Evolutionary conservation across 2,888 invertebrate genomes (phyloP), one percentile per base, ranked within the genome.

Genomic region (Agrochola litura): DNA sequence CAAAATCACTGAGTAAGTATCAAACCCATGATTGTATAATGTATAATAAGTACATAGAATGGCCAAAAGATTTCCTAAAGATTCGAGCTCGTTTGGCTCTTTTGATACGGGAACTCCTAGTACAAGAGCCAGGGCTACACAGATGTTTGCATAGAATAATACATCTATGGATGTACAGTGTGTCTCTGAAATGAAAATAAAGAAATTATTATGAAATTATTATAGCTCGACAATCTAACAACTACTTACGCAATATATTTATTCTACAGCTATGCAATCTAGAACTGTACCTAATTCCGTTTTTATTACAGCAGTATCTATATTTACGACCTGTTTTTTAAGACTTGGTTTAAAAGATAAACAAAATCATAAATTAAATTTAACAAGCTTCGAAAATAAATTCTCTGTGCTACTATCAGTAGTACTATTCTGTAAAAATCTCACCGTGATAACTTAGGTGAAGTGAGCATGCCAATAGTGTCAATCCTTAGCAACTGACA

Each of bases 1-100:
- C 91, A 12, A 96, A 94, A 92, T 95, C 96, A 60, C 90, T 95
- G 25, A 95, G 96, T 96, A 92, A 94, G 95, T 82, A 68, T 63
- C 66, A 14, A 52, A 63, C 37, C 6, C 22, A 30, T 49, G 19
- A 66, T 25, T 14, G 9, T 43, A 54, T 46, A 19, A n/a, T 14
- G 9, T 43, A 54, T 30, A 30, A 0, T 10, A 14, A 19, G 5
- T 9, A 37, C 37, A 52, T 52, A 16, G 3, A 37, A 37, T 52
- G 9, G 1, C 52, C 52, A 49, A n/a, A 22, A n/a, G 6, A 52
- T 9, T 37, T n/a, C 5, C n/a, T 6, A 37, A 46, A 41, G 1
- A 49, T 30, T 56, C 10, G 22, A 63, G 6, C n/a, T 63, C 14
- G 46, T 46, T 46, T 46, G 14, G 4, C 12, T 12, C 46, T 46